Percentiles rank a stretch among this genome's conserved stretches.
Conservation (phyloP, 1,140 invertebrate species). For the Lerema accius region DNA sequence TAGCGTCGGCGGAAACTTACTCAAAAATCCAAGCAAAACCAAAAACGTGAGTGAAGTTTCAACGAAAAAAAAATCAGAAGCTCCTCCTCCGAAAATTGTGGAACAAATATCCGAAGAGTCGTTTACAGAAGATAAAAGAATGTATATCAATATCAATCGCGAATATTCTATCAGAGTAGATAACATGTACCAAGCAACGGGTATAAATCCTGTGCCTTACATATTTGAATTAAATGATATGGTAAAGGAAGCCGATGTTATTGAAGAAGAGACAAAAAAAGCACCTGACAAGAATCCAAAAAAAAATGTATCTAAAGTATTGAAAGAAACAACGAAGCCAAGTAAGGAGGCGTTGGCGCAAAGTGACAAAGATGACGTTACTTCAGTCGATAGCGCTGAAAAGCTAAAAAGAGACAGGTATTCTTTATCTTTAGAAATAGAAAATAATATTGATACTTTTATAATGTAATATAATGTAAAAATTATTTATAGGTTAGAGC, state of each 20-base stretch:
- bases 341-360: slow-evolving; percentile 53
- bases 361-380: slow-evolving; percentile 43
- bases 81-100: slow-evolving; percentile 6
- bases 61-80: slow-evolving; percentile 41
- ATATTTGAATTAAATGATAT: slow-evolving; percentile 61
- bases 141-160: slow-evolving; percentile 45
- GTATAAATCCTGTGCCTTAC: slow-evolving; percentile 40
- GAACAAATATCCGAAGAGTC: slow-evolving; percentile 45
- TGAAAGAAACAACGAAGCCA: slow-evolving; percentile 52
- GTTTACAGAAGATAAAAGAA: slow-evolving; percentile 45
- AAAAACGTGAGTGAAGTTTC: slow-evolving; percentile 42
- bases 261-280: slow-evolving; percentile 57
- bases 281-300: slow-evolving; percentile 50
- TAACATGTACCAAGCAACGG: slow-evolving; percentile 36
- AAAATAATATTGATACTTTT: no score
- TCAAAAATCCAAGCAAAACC: slow-evolving; percentile 49
- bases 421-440: no score
- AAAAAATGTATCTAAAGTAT: slow-evolving; percentile 47
- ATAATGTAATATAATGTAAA: no score
- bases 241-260: slow-evolving; percentile 47
- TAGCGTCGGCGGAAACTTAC: slow-evolving; percentile 31
- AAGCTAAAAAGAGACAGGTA: slow-evolving; percentile 47
- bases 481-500: slow-evolving; percentile 26
- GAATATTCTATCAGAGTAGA: slow-evolving; percentile 53
- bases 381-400: slow-evolving; percentile 41